Base-by-base conservation (phyloP, 2,113 vertebrate genomes). In the Oryzias javanicus region DNA sequence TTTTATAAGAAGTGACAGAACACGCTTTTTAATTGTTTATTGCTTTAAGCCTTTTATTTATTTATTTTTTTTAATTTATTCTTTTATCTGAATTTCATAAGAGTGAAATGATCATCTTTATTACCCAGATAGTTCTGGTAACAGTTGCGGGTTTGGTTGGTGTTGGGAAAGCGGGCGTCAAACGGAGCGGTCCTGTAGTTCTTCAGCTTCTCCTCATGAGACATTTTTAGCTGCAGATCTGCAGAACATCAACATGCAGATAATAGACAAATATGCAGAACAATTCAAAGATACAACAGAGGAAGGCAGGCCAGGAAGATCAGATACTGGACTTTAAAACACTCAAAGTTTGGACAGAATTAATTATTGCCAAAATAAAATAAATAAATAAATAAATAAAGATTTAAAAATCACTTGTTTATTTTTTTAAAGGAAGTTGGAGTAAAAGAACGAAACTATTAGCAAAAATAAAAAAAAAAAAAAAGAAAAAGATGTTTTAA, bases 71-170 rank as follows among this genome's bases (percentile, higher is more conserved):
- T 3, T 20, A 4, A 5, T 20, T 49, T 22, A 3, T 12, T 10
- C 15, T 24, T 25, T 50, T 14, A 4, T 50, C 24, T 22, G 1
- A 22, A 4, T 50, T 25, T 49, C 19, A 18, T 19, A 22, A 50
- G 25, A 25, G 49, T 27, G 22, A 15, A 49, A 1, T 35, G 35
- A 35, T 12, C 35, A 10, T 35, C 17, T 17, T 15, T 25, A 51
- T 84, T 66, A 92, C 90, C 91, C 58, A 92, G 71, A 19, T 91
- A 93, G 72, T 93, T 93, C 76, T 92, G 91, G 79, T 71, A 93
- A 68, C 91, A 92, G 87, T 92, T 91, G 71, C 85, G 76, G 27
- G 91, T 93, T 79, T 92, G 91, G 85, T 93, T 93, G 66, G 85
- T 84, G 77, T 92, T 92, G 35, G 91, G 90, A 67, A 92, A 93